These are phyloP conservation scores for Fragum whitleyi DNA, from an alignment of 2,888 invertebrate genomes.

Conservation along the genomic window DNA sequence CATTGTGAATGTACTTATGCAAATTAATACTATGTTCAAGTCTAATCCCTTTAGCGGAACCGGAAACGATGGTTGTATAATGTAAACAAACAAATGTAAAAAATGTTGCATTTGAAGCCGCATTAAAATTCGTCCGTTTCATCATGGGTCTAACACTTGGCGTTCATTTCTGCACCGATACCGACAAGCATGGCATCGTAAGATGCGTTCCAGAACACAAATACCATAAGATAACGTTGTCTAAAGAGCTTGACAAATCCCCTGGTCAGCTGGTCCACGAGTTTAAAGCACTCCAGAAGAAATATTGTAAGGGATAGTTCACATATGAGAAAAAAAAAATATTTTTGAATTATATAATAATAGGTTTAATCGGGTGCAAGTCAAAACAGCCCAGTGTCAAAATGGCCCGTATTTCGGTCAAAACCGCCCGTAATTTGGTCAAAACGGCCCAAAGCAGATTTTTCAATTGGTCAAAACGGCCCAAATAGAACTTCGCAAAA, in stretches of 20 bases:
- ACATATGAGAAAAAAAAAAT: neutral
- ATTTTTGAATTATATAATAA: no score
- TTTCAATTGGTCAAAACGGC: no score
- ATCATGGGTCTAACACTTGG: conserved; percentile 43
- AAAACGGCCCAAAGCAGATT: no score
- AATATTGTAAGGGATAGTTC: conserved; percentile 48
- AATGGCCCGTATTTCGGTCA: no score
- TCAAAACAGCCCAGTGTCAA: no score
- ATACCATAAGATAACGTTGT: neutral
- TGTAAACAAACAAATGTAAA: conserved; percentile 18
- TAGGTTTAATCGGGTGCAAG: no score
- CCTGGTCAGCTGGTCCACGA: conserved; percentile 49
- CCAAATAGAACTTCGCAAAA: neutral
- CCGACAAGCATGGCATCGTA: conserved; percentile 33
- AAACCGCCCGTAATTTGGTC: no score
- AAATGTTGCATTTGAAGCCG: no score
- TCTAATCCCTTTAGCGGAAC: no score
- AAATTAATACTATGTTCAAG: no score
- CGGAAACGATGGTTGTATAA: neutral
- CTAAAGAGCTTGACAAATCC: neutral
- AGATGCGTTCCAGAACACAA: conserved; percentile 56
- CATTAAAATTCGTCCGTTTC: neutral
- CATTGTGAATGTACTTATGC: no score
- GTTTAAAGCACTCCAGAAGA: conserved; percentile 50
- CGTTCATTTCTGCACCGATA: conserved; percentile 26